These are phyloP conservation scores for Hycleus cichorii DNA, from an alignment of 1,140 invertebrate species.

Conservation along the genomic window DNA sequence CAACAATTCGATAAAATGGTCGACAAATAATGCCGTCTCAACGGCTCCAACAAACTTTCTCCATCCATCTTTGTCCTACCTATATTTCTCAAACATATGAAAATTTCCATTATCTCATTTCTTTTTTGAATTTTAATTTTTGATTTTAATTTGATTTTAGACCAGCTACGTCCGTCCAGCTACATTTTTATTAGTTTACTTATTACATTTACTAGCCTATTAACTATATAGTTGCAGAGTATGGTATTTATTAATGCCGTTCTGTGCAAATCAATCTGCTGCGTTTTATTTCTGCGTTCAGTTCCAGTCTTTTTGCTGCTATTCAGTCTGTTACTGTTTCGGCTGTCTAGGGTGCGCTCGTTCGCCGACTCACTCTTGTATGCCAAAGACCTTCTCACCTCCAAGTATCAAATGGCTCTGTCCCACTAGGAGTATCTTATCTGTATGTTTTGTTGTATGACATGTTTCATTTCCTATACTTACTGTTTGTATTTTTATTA, in stretches of 20 bases:
- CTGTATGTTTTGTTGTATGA: conserved; percentile 39
- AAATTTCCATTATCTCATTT: too few species aligned
- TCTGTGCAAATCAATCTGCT: conserved; percentile 3
- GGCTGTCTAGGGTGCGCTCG: conserved; percentile 23
- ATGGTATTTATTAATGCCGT: too few species aligned
- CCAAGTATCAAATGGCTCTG: conserved; percentile 48
- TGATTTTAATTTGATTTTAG: background rate
- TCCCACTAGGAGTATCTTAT: conserved; percentile 41
- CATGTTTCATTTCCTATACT: conserved; percentile 37
- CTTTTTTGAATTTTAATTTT: background rate
- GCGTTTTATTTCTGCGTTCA: conserved; percentile 15
- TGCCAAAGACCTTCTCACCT: conserved; percentile 41
- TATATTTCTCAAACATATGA: too few species aligned
- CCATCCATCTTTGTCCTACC: conserved; percentile 4
- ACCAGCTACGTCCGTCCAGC: background rate
- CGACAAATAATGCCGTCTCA: conserved; percentile 8
- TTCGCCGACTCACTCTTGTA: conserved; percentile 30
- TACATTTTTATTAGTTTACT: background rate
- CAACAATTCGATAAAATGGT: conserved; percentile 12
- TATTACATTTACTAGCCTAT: background rate
- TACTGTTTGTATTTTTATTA: conserved; percentile 28
- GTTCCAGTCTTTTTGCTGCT: conserved; percentile 21
- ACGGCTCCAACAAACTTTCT: conserved; percentile 3
- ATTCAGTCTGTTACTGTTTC: conserved; percentile 26
- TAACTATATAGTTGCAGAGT: background rate